Evolutionary conservation across 2,888 invertebrate genomes (phyloP).

Genomic region (Eupithecia subfuscata): DNA sequence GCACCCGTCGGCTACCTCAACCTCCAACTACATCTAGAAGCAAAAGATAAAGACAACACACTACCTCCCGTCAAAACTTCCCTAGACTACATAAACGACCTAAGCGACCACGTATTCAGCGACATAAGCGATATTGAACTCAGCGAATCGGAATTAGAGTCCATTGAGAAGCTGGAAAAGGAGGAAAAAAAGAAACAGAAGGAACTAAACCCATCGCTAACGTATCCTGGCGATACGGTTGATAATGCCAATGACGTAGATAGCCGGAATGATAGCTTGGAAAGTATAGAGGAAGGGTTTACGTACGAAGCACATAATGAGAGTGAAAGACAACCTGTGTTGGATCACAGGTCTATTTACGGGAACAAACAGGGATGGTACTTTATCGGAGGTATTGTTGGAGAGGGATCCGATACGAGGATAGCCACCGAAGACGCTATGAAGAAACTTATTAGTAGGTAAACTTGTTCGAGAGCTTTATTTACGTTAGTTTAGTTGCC

Average conservation of each 20-base stretch:
- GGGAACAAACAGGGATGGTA: conserved; percentile 91
- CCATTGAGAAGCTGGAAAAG: conserved; percentile 82
- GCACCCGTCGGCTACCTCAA: conserved; percentile 98
- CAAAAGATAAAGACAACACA: conserved; percentile 81
- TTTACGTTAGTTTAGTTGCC: conserved; percentile 52
- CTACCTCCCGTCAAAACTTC: conserved; percentile 83
- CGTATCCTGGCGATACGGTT: conserved; percentile 63
- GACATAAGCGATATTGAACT: conserved; percentile 86
- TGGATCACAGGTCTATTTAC: conserved; percentile 85
- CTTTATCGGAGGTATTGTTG: conserved; percentile 92
- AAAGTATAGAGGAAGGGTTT: conserved; percentile 69
- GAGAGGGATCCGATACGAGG: conserved; percentile 86
- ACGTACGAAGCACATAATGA: conserved; percentile 75
- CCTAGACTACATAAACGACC: conserved; percentile 85
- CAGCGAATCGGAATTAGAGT: conserved; percentile 85
- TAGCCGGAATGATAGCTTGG: conserved; percentile 59
- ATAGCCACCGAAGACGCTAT: conserved; percentile 89
- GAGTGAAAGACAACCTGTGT: conserved; percentile 84
- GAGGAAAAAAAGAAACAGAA: conserved; percentile 75
- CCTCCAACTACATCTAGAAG: conserved; percentile 92
- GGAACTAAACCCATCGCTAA: conserved; percentile 75
- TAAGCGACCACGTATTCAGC: conserved; percentile 86
- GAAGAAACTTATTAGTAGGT: conserved; percentile 92
- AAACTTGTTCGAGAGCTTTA: conserved; percentile 77
- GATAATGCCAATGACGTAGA: conserved; percentile 58